A percentile compares a stretch with the other conserved stretches of the same genome.
These are phyloP conservation scores for Forbesichthys agassizii DNA, from an alignment of 2,113 vertebrate genomes.

Conservation along the genomic window DNA sequence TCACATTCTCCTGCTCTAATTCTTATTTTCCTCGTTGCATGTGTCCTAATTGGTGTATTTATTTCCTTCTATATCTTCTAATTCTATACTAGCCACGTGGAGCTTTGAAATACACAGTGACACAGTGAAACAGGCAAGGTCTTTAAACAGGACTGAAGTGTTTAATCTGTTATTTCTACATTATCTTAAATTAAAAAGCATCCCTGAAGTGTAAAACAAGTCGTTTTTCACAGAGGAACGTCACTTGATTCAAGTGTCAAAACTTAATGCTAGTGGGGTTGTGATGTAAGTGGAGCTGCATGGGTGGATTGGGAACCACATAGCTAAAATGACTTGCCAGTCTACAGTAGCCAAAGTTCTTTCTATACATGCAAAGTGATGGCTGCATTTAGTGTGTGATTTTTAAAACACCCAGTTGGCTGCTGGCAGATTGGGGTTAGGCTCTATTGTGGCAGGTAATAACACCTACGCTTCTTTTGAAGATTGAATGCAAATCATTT, in stretches of 20 bases:
- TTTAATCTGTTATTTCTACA: conserved; percentile 21
- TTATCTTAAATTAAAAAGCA: background rate
- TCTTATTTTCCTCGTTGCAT: no score
- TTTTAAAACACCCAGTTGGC: conserved; percentile 22
- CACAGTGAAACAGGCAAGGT: background rate
- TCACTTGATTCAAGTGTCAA: conserved; percentile 16
- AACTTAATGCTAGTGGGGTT: background rate
- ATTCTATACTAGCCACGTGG: no score
- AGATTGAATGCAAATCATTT: conserved; percentile 67
- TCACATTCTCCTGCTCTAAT: no score
- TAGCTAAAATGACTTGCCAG: conserved; percentile 8
- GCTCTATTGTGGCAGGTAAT: conserved; percentile 57
- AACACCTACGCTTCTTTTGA: conserved; percentile 39
- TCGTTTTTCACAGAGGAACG: background rate
- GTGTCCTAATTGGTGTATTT: no score
- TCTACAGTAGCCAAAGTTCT: background rate
- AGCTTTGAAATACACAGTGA: background rate
- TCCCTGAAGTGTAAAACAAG: conserved; percentile 31
- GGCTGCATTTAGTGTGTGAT: conserved; percentile 7
- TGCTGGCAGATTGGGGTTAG: conserved; percentile 55
- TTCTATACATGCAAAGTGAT: background rate
- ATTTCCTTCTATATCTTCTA: no score
- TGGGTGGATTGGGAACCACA: background rate
- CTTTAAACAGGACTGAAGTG: background rate
- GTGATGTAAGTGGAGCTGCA: background rate